Conservation (phyloP, 2,113 vertebrate species). For the Okapia johnstoni region DNA sequence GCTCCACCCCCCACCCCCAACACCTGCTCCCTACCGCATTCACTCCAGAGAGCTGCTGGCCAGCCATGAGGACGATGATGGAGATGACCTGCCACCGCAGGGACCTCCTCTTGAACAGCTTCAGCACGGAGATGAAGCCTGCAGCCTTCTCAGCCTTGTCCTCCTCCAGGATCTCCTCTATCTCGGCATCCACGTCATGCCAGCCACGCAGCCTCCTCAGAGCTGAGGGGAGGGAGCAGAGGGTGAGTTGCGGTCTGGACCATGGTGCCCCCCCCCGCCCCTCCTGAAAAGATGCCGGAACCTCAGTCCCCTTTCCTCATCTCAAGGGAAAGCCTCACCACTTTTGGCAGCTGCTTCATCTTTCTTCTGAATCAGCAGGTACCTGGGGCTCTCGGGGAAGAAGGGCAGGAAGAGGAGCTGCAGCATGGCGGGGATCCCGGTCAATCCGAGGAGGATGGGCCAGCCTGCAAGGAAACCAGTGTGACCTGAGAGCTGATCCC, state of each 20-base stretch:
- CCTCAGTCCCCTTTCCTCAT: fast-evolving
- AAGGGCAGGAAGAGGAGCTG: conserved; percentile 89
- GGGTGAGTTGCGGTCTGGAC: background rate
- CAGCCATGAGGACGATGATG: conserved; percentile 87
- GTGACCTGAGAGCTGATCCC: background rate
- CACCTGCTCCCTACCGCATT: conserved; percentile 80
- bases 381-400: conserved; percentile 93
- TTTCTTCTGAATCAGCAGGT: conserved; percentile 89
- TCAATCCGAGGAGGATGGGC: conserved; percentile 90
- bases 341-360: conserved; percentile 79
- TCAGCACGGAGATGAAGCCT: conserved; percentile 84
- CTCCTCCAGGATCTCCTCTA: conserved; percentile 89
- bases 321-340: conserved; percentile 71
- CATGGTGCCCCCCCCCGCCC: fast-evolving
- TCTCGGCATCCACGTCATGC: conserved; percentile 83
- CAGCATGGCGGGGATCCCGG: conserved; percentile 86
- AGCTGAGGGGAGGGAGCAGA: conserved; percentile 68
- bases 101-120: conserved; percentile 83
- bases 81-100: conserved; percentile 93
- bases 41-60: conserved; percentile 94
- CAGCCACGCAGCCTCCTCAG: conserved; percentile 85
- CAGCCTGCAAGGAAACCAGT: conserved; percentile 83
- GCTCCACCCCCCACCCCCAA: fast-evolving
- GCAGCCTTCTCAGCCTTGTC: conserved; percentile 84
- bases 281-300: fast-evolving